Percentiles rank a stretch among this genome's conserved stretches.
Evolutionary conservation across 2,888 invertebrate species (phyloP).

Genomic region (Drosophila anomalata): DNA sequence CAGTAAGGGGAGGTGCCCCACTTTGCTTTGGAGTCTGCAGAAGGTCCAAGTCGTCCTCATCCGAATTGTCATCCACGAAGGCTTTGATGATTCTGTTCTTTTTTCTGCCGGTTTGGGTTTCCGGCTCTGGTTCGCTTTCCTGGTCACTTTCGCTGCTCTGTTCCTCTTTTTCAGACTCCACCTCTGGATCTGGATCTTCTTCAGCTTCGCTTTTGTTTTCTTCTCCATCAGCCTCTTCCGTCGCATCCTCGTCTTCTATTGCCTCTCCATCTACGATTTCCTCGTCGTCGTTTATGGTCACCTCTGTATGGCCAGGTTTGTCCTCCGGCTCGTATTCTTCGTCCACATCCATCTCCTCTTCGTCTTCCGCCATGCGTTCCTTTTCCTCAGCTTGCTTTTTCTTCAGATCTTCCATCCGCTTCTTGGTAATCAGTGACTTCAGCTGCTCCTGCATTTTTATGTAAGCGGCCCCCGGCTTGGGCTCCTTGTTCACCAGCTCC

Average conservation of each 20-base stretch:
- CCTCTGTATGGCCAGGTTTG: constrained; percentile 38
- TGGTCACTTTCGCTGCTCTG: constrained; percentile 61
- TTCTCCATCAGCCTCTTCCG: constrained; percentile 78
- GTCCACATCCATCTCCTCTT: constrained; percentile 53
- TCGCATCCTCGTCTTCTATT: constrained; percentile 43
- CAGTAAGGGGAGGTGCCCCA: constrained; percentile 35
- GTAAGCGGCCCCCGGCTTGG: constrained; percentile 89
- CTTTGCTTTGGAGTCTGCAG: constrained; percentile 65
- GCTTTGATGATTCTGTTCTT: constrained; percentile 84
- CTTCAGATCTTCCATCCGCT: constrained; percentile 88
- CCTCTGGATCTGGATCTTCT: constrained; percentile 66
- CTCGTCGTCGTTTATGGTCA: constrained; percentile 56
- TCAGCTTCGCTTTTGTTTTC: constrained; percentile 68
- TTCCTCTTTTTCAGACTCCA: constrained; percentile 83
- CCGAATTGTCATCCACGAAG: constrained; percentile 80
- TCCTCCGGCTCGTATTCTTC: constrained; percentile 70
- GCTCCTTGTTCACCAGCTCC: constrained; percentile 76
- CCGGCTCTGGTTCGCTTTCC: constrained; percentile 63
- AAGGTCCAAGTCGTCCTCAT: constrained; percentile 77
- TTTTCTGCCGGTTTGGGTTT: constrained; percentile 76
- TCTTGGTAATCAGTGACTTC: constrained; percentile 88
- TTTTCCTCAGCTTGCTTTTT: constrained; percentile 85
- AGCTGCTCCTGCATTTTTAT: constrained; percentile 89
- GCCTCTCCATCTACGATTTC: constrained; percentile 70
- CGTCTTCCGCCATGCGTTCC: constrained; percentile 82